phyloP scores from a whole-genome alignment of 2,797 vertebrate genomes.

The Stomatorhinus walkeri region DNA sequence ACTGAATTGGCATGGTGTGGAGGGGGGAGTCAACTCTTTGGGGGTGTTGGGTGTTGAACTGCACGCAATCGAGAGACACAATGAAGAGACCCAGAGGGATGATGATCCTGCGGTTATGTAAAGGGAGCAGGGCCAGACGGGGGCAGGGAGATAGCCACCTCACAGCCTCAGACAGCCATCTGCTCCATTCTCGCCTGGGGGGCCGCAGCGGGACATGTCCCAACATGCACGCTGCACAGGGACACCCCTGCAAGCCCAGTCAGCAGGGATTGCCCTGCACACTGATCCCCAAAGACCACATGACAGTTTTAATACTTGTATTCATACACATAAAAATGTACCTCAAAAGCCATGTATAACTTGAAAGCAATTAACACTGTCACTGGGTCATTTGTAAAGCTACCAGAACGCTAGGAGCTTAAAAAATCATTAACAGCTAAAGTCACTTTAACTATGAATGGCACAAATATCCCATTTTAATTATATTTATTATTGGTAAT shows the following conservation, averaged over 20 bases:
- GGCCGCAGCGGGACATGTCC: constrained; percentile 26
- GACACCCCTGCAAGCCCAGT: not conserved
- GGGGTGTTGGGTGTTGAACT: not conserved
- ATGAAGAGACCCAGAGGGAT: not conserved
- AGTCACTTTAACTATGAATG: not conserved
- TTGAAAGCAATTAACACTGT: not conserved
- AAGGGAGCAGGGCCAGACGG: not conserved
- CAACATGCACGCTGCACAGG: not conserved
- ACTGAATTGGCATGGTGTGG: not conserved
- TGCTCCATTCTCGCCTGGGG: constrained; percentile 27
- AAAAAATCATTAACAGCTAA: not conserved
- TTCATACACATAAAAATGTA: not conserved
- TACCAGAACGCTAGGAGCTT: not conserved
- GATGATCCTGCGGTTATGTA: constrained; percentile 3
- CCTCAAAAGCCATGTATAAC: not conserved
- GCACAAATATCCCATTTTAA: not conserved
- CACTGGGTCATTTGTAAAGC: not conserved
- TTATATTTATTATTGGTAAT: not conserved
- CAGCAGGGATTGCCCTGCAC: not conserved
- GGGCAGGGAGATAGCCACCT: constrained; percentile 25
- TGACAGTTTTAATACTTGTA: not conserved
- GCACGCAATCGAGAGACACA: not conserved
- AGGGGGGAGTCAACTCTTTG: not conserved
- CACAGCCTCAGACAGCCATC: constrained; percentile 35
- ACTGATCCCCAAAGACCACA: not conserved